Percentiles rank a stretch among this genome's conserved stretches.
These are phyloP conservation scores for Philonicus albiceps DNA, from an alignment of 2,888 invertebrate species.

Conservation along the genomic window DNA sequence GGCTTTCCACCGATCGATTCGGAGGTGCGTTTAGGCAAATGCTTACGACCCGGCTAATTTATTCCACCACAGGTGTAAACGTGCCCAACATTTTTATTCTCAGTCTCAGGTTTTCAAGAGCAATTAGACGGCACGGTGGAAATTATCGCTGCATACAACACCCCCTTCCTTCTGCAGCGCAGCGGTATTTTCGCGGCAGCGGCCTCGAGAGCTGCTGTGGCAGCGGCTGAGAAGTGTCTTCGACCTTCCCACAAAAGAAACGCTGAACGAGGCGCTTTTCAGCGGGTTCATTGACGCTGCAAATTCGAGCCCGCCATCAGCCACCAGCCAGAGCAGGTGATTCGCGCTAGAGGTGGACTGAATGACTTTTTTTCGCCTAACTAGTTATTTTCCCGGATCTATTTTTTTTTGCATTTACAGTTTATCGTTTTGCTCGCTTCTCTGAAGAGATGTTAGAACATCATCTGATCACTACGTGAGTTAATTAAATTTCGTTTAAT, in stretches of 20 bases:
- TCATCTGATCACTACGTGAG: background rate
- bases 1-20: background rate
- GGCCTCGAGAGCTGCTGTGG: background rate
- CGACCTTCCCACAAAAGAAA: background rate
- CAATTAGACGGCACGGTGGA: background rate
- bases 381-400: background rate
- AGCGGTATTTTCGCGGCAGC: background rate
- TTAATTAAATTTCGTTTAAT: background rate
- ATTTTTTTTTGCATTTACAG: background rate
- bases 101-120: background rate
- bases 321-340: background rate
- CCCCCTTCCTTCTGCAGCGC: background rate
- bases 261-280: background rate
- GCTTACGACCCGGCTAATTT: background rate
- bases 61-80: background rate
- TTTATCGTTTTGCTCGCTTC: background rate
- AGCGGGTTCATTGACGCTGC: background rate
- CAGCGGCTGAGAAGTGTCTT: background rate
- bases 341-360: background rate
- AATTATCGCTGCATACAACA: background rate
- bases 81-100: background rate
- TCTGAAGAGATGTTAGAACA: background rate
- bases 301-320: background rate
- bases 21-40: background rate
- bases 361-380: background rate